Percentiles rank a stretch among this genome's conserved stretches.
phyloP scores from a whole-genome alignment of 2,113 vertebrate species.

The Pagrus major region DNA sequence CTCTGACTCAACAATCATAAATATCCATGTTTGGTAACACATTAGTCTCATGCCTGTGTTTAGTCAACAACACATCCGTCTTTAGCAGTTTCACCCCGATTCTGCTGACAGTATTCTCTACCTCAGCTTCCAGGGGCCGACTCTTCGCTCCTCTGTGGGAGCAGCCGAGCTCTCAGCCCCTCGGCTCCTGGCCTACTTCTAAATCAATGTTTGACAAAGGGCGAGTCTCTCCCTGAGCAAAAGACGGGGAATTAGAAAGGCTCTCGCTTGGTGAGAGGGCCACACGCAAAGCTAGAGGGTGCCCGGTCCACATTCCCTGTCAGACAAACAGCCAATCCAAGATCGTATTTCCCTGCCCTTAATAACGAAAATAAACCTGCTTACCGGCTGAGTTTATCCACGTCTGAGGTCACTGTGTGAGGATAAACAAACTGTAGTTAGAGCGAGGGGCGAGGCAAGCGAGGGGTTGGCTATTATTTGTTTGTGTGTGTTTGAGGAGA shows the following conservation, averaged over 20 bases:
- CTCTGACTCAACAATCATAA: slow-evolving; percentile 49
- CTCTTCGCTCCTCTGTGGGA: slow-evolving; percentile 66
- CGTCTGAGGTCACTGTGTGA: slow-evolving; percentile 47
- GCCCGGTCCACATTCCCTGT: slow-evolving; percentile 49
- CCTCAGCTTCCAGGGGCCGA: slow-evolving; percentile 51
- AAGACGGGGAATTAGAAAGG: slow-evolving; percentile 66
- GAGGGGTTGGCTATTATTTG: slow-evolving; percentile 35
- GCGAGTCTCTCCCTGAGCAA: slow-evolving; percentile 69
- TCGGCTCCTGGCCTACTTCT: slow-evolving; percentile 80
- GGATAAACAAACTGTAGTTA: slow-evolving; percentile 60
- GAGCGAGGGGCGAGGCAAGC: slow-evolving; percentile 37
- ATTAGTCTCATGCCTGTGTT: slow-evolving; percentile 45
- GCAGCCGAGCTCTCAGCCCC: slow-evolving; percentile 61
- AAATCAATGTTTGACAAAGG: slow-evolving; percentile 82
- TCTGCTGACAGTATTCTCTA: slow-evolving; percentile 70
- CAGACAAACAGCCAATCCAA: slow-evolving; percentile 57
- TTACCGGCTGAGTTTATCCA: slow-evolving; percentile 46
- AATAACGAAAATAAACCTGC: slow-evolving; percentile 75
- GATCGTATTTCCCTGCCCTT: slow-evolving; percentile 63
- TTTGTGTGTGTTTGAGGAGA: slow-evolving; percentile 37
- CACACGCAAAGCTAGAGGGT: slow-evolving; percentile 70
- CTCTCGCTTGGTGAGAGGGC: slow-evolving; percentile 63
- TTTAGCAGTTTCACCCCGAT: slow-evolving; percentile 60
- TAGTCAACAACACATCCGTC: slow-evolving; percentile 57
- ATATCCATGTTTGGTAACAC: slow-evolving; percentile 46